A percentile compares a stretch with the other conserved stretches of the same genome.
Evolutionary conservation across 2,888 invertebrate genomes (phyloP).

Genomic region (Drosophila hamatofila): DNA sequence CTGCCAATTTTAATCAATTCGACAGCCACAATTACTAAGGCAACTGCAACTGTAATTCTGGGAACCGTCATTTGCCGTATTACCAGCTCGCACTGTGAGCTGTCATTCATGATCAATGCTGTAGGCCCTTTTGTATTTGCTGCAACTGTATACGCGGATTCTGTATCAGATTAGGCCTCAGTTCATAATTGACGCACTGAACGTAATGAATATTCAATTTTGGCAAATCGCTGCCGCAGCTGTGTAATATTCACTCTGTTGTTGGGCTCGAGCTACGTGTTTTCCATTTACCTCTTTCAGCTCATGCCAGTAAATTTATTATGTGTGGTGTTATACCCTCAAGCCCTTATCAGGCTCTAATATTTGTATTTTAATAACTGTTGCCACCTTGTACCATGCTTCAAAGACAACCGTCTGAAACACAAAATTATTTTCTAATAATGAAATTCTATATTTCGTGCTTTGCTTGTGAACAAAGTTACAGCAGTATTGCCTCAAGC

Average conservation of each 20-base stretch:
- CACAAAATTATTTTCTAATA: no score
- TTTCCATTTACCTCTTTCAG: not conserved
- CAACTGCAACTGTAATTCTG: not conserved
- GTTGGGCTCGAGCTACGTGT: not conserved
- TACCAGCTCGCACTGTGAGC: not conserved
- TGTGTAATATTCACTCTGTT: no score
- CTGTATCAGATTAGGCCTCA: not conserved
- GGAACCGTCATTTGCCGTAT: not conserved
- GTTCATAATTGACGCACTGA: not conserved
- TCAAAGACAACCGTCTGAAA: no score
- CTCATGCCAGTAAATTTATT: not conserved
- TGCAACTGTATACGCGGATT: not conserved
- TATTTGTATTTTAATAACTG: no score
- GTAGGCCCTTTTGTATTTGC: not conserved
- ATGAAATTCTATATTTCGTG: no score
- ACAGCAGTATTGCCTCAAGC: no score
- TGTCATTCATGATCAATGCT: not conserved
- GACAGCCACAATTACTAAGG: slow-evolving; percentile 31
- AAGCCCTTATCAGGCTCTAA: no score
- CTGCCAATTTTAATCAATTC: slow-evolving; percentile 73
- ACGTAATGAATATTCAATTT: not conserved
- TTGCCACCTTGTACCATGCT: no score
- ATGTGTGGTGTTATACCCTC: not conserved
- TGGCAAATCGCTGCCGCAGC: no score
- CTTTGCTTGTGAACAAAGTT: no score